phyloP scores from a whole-genome alignment of 2,888 invertebrate genomes.

The Entomobrya multifasciata region DNA sequence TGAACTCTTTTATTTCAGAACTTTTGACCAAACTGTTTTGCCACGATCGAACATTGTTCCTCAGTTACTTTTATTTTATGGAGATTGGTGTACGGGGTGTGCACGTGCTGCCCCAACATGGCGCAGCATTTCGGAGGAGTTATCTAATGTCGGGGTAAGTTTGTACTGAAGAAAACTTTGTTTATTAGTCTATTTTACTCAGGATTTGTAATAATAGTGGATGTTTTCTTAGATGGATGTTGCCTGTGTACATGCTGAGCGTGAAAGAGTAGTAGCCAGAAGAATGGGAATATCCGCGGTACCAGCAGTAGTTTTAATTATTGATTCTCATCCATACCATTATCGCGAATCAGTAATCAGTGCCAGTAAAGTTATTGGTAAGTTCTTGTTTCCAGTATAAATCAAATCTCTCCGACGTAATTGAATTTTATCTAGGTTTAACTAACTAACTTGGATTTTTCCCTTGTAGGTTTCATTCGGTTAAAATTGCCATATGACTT shows the following conservation, averaged over 20 bases:
- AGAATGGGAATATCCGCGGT: constrained; percentile 90
- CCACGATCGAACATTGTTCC: constrained; percentile 92
- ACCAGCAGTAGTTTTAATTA: constrained; percentile 90
- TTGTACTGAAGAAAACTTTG: neutral
- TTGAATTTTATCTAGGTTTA: too few species aligned
- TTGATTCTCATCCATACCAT: constrained; percentile 92
- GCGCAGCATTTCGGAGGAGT: constrained; percentile 91
- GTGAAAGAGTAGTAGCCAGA: constrained; percentile 89
- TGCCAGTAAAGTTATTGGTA: constrained; percentile 90
- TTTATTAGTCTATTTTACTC: too few species aligned
- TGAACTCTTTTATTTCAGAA: constrained; percentile 83
- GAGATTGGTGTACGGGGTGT: constrained; percentile 96
- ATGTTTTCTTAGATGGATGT: constrained; percentile 83
- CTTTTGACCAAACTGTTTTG: constrained; percentile 92
- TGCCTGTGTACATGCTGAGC: constrained; percentile 92
- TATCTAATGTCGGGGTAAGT: constrained; percentile 90
- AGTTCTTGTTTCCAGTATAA: constrained; percentile 79
- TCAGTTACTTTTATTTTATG: constrained; percentile 92
- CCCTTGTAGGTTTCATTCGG: constrained; percentile 90
- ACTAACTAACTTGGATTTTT: neutral
- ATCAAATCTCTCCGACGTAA: neutral
- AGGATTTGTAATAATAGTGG: too few species aligned
- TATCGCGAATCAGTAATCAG: constrained; percentile 92
- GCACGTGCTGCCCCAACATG: constrained; percentile 93
- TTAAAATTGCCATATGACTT: constrained; percentile 92